Evolutionary conservation across 2,888 invertebrate genomes (phyloP).

Genomic region (Eupithecia dodoneata): DNA sequence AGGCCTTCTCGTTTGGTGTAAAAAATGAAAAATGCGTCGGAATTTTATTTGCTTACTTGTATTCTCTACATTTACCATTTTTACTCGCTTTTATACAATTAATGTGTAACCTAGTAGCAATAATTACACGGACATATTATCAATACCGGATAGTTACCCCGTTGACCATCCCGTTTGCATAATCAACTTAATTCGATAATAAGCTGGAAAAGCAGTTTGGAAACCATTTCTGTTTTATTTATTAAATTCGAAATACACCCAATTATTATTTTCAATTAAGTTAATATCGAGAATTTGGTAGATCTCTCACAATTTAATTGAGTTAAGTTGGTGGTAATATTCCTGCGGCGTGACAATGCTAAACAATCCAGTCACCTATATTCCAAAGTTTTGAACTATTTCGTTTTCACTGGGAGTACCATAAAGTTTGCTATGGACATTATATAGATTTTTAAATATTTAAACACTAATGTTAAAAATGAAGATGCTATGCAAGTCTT

Average conservation of each 20-base stretch:
- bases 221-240: constrained; percentile 24
- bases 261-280: neutral
- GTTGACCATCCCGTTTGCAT: neutral
- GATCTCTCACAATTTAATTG: neutral
- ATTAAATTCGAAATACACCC: constrained; percentile 18
- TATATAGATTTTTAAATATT: too few relatives aligned
- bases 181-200: constrained; percentile 28
- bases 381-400: neutral
- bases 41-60: too few relatives aligned
- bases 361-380: neutral
- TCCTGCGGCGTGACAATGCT: neutral
- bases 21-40: too few relatives aligned
- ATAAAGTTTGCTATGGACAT: too few relatives aligned
- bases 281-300: neutral
- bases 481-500: neutral
- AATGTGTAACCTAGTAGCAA: neutral
- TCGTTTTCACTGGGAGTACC: too few relatives aligned
- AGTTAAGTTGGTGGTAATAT: neutral
- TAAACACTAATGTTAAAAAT: too few relatives aligned
- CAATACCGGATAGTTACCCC: neutral
- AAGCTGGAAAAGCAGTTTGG: constrained; percentile 22
- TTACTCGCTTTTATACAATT: neutral
- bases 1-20: too few relatives aligned
- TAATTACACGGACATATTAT: neutral
- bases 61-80: neutral